Base-by-base conservation (phyloP, 2,797 vertebrate genomes). In the Tarsius wallacei region DNA sequence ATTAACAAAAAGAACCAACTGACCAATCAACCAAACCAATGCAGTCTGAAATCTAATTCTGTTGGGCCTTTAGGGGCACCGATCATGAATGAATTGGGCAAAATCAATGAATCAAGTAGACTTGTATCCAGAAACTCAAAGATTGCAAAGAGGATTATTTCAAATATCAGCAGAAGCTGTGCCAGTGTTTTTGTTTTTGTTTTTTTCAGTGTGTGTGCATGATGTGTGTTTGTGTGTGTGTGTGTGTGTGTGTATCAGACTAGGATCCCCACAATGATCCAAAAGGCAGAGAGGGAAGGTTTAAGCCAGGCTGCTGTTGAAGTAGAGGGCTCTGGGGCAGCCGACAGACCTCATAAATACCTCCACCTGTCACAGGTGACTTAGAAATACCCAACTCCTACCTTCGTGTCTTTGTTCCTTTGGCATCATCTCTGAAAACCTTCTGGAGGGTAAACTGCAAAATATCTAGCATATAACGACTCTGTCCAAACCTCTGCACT, bases 341-440 rank as follows among this genome's bases (percentile, higher is more conserved):
- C 21, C 8, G 7, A 19, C 10, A 77, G 28, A n/a, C 17, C 28
- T 28, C 19, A 12, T 64, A 51, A 36, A n/a, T 6, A 57, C 33
- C 21, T 2, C 3, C 1, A 0, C 7, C 0, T 59, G 4, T 49
- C 42, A 13, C 22, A 28, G 0, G 15, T 26, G 22, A 22, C 36
- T 19, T 0, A 53, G 42, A 13, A 33, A 71, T 1, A 16, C 47
- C 26, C 26, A 19, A 5, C 51, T 76, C 4, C 49, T 51, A 10
- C 10, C 17, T 2, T 31, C 15, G 1, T 21, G n/a, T 11, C 28
- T 70, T 66, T 14, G 11, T 28, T 15, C 55, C 2, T n/a, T 76
- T 31, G 15, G 31, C 0, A 7, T 28, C 19, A 76, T 19, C 11
- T 53, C 5, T 68, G 57, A 63, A 49, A 57, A 22, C 4, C 1